phyloP scores from a whole-genome alignment of 2,113 vertebrate genomes.

The Oxygymnocypris stewartii region DNA sequence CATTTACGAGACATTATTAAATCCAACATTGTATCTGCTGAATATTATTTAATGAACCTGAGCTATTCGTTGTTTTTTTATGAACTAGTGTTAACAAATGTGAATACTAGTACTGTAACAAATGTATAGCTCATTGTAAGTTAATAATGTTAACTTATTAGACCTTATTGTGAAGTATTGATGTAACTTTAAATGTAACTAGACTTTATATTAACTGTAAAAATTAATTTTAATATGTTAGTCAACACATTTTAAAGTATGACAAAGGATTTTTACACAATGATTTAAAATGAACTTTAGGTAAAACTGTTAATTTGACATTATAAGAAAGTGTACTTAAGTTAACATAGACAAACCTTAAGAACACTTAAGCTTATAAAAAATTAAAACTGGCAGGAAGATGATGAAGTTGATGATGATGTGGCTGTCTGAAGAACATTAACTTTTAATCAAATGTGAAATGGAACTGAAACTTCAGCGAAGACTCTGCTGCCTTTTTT shows the following conservation, averaged over 20 bases:
- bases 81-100: neutral
- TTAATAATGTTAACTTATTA: neutral
- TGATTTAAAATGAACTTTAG: neutral
- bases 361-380: too few relatives aligned
- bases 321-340: neutral
- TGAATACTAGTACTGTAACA: neutral
- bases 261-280: neutral
- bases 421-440: slow-evolving; percentile 8
- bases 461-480: neutral
- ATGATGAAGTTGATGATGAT: slow-evolving; percentile 24
- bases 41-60: neutral
- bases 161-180: neutral
- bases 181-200: neutral
- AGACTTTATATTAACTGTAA: too few relatives aligned
- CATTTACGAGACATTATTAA: neutral
- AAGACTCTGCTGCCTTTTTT: too few relatives aligned
- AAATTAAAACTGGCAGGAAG: slow-evolving; percentile 10
- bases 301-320: neutral
- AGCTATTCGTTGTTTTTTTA: neutral
- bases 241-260: too few relatives aligned
- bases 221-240: too few relatives aligned
- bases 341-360: too few relatives aligned
- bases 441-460: slow-evolving; percentile 8
- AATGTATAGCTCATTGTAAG: neutral
- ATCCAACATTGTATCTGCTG: neutral